Percentiles rank a stretch among this genome's conserved stretches.
Conservation (phyloP, 2,888 invertebrate species). For the Enchytraeus crypticus region DNA sequence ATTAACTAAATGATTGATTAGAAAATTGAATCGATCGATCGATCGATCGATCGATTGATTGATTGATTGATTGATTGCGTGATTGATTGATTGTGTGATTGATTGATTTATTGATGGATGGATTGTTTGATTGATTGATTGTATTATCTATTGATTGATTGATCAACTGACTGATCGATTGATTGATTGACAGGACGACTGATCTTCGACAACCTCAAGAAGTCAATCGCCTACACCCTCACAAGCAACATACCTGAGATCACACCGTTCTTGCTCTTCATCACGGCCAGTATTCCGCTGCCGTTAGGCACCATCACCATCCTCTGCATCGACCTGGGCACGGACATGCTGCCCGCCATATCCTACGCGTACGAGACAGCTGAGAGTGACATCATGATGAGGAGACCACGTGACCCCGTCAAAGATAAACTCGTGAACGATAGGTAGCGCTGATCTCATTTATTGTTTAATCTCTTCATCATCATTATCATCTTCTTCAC, state of each 20-base stretch:
- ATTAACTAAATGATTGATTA: no score
- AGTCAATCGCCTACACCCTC: conserved; percentile 89
- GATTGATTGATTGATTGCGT: no score
- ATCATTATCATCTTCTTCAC: no score
- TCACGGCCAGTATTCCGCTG: conserved; percentile 82
- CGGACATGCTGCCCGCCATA: conserved; percentile 66
- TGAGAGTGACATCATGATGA: conserved; percentile 86
- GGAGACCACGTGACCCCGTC: conserved; percentile 72
- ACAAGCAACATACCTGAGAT: conserved; percentile 96
- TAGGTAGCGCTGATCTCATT: no score
- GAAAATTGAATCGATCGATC: no score
- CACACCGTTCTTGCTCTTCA: conserved; percentile 90
- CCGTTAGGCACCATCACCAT: conserved; percentile 92
- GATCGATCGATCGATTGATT: no score
- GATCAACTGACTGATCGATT: no score
- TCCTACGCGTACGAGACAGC: conserved; percentile 48
- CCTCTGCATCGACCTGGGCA: conserved; percentile 95
- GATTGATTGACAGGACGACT: conserved; percentile 55
- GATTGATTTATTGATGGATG: no score
- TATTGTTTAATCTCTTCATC: no score
- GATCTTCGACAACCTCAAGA: conserved; percentile 93
- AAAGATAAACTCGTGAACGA: conserved; percentile 77
- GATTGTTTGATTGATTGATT: no score
- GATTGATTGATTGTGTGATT: no score
- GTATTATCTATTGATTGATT: no score